A percentile compares a stretch with the other conserved stretches of the same genome.
These are phyloP conservation scores for Accipiter cooperii DNA, from an alignment of 2,113 vertebrate species.

Conservation along the genomic window DNA sequence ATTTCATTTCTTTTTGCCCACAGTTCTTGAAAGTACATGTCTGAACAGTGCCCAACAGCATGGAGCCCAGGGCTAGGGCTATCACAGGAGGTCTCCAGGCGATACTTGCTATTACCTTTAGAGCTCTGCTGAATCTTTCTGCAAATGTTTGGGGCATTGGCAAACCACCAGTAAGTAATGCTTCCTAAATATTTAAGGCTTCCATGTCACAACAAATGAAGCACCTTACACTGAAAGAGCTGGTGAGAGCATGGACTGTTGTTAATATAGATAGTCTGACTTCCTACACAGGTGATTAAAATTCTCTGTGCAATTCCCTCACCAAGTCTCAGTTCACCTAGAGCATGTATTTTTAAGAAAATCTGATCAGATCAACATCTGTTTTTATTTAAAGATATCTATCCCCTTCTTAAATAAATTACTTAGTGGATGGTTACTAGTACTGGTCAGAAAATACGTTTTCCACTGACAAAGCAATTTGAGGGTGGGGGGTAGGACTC, in stretches of 20 bases:
- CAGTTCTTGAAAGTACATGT: not conserved
- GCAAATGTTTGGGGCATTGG: not conserved
- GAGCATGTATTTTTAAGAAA: not conserved
- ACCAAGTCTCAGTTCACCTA: not conserved
- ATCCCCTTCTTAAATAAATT: not conserved
- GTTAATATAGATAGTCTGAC: not conserved
- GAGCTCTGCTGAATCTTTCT: not conserved
- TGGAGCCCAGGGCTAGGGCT: not conserved
- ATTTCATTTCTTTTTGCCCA: not conserved
- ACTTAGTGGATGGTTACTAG: not conserved
- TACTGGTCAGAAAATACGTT: not conserved
- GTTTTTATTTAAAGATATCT: not conserved
- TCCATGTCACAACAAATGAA: not conserved
- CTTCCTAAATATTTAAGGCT: not conserved
- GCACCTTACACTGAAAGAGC: not conserved
- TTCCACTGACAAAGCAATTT: not conserved
- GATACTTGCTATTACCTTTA: not conserved
- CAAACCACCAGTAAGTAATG: not conserved
- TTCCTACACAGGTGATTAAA: not conserved
- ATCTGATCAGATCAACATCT: not conserved
- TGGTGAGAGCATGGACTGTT: not conserved
- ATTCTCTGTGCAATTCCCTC: not conserved
- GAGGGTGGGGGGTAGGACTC: not conserved
- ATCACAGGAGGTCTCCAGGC: not conserved
- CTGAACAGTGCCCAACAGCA: not conserved